phyloP scores from a whole-genome alignment of 2,113 vertebrate genomes.

The Puffinus mauretanicus region DNA sequence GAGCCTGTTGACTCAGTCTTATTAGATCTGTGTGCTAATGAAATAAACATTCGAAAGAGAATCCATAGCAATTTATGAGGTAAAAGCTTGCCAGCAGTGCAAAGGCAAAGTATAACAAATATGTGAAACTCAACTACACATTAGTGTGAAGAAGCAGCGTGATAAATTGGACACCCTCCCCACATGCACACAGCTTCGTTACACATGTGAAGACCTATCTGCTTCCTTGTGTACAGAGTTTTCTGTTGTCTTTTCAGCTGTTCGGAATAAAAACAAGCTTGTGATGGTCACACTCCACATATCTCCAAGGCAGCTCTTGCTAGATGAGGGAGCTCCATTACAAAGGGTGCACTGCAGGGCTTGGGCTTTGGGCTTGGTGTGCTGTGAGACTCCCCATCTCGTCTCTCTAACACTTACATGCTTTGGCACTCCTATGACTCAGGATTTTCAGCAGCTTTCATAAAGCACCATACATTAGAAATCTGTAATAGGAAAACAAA shows the following conservation, averaged over 20 bases:
- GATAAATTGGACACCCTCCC: not conserved
- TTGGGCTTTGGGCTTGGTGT: not conserved
- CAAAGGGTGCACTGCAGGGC: not conserved
- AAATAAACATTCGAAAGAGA: conserved; percentile 33
- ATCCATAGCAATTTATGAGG: not conserved
- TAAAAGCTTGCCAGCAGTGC: not conserved
- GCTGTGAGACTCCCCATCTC: not conserved
- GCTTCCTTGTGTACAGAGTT: not conserved
- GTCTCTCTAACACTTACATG: not conserved
- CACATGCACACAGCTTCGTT: not conserved
- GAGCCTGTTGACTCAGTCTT: conserved; percentile 38
- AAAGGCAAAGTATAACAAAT: not conserved
- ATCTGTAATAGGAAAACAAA: not conserved
- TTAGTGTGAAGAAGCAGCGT: not conserved
- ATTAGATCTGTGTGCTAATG: not conserved
- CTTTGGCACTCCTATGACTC: not conserved
- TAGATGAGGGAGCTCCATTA: not conserved
- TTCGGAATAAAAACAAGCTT: not conserved
- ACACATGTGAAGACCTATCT: not conserved
- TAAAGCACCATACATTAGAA: not conserved
- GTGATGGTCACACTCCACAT: not conserved
- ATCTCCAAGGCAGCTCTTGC: not conserved
- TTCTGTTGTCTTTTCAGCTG: not conserved
- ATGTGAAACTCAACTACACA: not conserved
- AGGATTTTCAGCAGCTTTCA: not conserved